phyloP scores from a whole-genome alignment of 2,797 vertebrate genomes.

The Prunella strophiata region DNA sequence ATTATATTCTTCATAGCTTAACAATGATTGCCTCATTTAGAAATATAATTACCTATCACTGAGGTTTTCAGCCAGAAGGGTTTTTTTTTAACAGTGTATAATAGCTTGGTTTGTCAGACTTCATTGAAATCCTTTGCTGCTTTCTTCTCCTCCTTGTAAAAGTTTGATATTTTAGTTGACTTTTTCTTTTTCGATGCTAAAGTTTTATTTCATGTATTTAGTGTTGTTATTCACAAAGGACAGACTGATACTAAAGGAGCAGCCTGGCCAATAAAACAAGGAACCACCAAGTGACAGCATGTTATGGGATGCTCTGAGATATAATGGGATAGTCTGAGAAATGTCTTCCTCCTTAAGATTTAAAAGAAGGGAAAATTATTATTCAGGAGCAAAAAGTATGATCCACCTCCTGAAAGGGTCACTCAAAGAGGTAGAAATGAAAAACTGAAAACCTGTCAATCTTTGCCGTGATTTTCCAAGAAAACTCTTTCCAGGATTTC shows the following conservation, averaged over 20 bases:
- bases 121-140: conserved; percentile 1
- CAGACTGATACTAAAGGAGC: not conserved
- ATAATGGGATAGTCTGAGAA: not conserved
- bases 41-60: conserved; percentile 68
- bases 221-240: not conserved
- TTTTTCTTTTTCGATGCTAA: not conserved
- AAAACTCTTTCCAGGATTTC: not conserved
- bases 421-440: not conserved
- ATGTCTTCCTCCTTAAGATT: not conserved
- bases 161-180: not conserved
- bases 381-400: not conserved
- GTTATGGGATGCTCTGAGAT: not conserved
- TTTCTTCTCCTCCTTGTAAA: not conserved
- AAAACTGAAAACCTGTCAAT: not conserved
- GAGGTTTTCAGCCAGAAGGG: conserved; percentile 18
- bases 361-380: not conserved
- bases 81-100: not conserved
- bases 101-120: not conserved
- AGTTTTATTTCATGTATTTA: not conserved
- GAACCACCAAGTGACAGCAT: not conserved
- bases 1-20: conserved; percentile 65
- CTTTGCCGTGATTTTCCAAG: not conserved
- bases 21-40: conserved; percentile 65
- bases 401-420: not conserved
- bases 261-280: not conserved